A percentile compares a stretch with the other conserved stretches of the same genome.
Evolutionary conservation across 2,113 vertebrate species (phyloP).

Genomic region (Rhagologus leucostigma): DNA sequence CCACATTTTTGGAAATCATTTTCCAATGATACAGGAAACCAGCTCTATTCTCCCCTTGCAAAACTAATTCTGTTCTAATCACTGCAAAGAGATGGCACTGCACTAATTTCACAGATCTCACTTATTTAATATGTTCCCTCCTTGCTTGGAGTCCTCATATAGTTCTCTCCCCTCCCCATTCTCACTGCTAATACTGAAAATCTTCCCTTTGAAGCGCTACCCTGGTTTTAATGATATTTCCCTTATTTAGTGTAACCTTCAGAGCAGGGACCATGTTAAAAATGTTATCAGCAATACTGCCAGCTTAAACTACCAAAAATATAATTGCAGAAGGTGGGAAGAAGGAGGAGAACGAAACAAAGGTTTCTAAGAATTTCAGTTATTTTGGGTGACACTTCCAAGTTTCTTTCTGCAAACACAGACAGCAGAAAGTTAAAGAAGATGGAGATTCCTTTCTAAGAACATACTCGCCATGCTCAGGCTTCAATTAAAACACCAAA

Average conservation of each 20-base stretch:
- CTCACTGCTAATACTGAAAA: background rate
- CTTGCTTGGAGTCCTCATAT: background rate
- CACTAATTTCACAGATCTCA: conserved; percentile 7
- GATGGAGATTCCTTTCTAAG: background rate
- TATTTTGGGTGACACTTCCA: background rate
- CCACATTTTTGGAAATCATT: background rate
- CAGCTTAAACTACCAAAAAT: background rate
- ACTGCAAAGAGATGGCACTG: background rate
- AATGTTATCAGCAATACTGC: background rate
- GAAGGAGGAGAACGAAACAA: background rate
- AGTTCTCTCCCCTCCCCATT: background rate
- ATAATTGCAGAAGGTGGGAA: background rate
- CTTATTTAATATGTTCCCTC: background rate
- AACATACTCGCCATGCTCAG: background rate
- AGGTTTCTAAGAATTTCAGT: background rate
- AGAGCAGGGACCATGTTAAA: background rate
- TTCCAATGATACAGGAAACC: background rate
- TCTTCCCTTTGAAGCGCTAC: background rate
- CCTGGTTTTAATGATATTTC: background rate
- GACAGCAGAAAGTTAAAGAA: background rate
- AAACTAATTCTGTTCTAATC: background rate
- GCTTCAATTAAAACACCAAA: background rate
- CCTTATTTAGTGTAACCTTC: background rate
- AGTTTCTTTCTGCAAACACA: background rate
- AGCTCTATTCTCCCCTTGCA: background rate